Base-by-base conservation (phyloP, 2,888 invertebrate genomes). In the Macaria liturata region DNA sequence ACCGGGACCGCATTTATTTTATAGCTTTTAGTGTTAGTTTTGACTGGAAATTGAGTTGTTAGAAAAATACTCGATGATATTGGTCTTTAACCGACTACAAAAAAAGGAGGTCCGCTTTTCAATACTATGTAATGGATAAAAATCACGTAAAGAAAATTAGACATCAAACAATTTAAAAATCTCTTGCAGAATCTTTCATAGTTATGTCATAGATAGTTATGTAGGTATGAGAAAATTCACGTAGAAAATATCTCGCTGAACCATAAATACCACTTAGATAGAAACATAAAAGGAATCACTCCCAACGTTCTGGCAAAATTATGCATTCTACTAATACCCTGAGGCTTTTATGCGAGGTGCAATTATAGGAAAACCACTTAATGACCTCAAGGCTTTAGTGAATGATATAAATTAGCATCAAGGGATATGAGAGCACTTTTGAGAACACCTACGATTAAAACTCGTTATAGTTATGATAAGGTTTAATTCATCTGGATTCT, bases 251-350 rank as follows among this genome's bases (percentile, higher is more conserved):
- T 73, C 72, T 69, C 69, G 68, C 68, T 65, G 58, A 67, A 66
- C 76, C 83, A 86, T 88, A 85, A 80, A 83, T 88, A 81, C 81
- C 86, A 75, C 81, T 88, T 87, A 87, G 72, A 67, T 68, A 62
- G 74, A 72, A 80, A 81, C 86, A 84, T 84, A 85, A 86, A 84
- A 74, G 78, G 79, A 84, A 84, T 83, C 81, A 76, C 74, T 76
- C 68, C 73, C 65, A 75, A 75, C 79, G 80, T 75, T 76, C 72
- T 66, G 76, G 80, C 80, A 84, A 86, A 88, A 86, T 76, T 86
- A 84, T 86, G 83, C 80, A 84, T 81, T 84, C 75, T 9, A 50
- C 57, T 57, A 55, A 60, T 61, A 49, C 49, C 62, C 64, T 58
- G 65, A 57, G 62, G 66, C 54, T 40, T 64, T 47, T 65, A 60